phyloP scores from a whole-genome alignment of 2,888 invertebrate species.

The Drosophila tanythrix region DNA sequence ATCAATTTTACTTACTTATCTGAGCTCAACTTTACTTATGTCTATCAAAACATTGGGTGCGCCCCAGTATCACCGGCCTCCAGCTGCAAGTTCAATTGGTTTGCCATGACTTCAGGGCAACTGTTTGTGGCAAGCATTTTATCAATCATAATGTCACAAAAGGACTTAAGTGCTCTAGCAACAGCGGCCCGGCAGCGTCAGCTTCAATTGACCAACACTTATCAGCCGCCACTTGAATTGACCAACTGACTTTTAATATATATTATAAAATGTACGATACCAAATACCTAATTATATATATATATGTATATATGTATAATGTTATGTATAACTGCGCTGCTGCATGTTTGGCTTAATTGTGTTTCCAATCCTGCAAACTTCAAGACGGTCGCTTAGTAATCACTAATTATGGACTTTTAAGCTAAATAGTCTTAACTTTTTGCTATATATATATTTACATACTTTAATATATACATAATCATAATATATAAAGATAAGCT shows the following conservation, averaged over 20 bases:
- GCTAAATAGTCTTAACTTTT: too few species aligned
- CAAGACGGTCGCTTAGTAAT: background rate
- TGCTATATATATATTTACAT: too few species aligned
- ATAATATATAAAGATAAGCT: background rate
- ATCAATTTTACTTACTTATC: conserved; percentile 38
- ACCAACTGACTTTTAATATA: conserved; percentile 22
- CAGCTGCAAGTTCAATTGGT: conserved; percentile 54
- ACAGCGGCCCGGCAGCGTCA: conserved; percentile 9
- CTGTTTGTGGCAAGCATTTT: conserved; percentile 36
- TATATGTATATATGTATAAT: background rate
- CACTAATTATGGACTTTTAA: background rate
- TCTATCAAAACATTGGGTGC: background rate
- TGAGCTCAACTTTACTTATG: conserved; percentile 20
- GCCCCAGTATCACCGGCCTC: conserved; percentile 26
- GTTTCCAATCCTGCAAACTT: background rate
- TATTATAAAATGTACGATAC: conserved; percentile 1
- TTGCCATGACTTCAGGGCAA: conserved; percentile 19
- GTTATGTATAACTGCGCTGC: conserved; percentile 15
- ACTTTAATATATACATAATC: background rate
- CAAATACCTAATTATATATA: background rate
- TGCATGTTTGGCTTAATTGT: conserved; percentile 7
- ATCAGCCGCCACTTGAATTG: conserved; percentile 48
- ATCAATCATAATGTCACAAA: conserved; percentile 33
- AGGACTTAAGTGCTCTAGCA: conserved; percentile 33
- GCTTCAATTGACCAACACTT: conserved; percentile 18